A percentile compares a stretch with the other conserved stretches of the same genome.
phyloP scores from a whole-genome alignment of 2,888 invertebrate species.

The Carcina quercana region DNA sequence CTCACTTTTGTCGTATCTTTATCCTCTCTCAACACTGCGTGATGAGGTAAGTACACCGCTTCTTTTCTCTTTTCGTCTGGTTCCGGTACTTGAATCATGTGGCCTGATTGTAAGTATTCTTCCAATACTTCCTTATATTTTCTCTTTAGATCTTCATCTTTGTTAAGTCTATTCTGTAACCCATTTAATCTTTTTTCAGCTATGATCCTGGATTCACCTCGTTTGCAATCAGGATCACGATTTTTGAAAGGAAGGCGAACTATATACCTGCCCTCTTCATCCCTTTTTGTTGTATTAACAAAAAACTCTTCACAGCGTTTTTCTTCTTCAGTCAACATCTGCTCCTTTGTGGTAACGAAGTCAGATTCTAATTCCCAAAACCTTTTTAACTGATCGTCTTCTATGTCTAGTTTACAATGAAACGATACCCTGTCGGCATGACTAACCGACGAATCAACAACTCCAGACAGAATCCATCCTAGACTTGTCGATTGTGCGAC shows the following conservation, averaged over 20 bases:
- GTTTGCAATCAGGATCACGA: background rate
- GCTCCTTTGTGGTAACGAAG: conserved; percentile 1
- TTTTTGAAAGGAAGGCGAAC: conserved; percentile 17
- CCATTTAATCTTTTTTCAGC: conserved; percentile 3
- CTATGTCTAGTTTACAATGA: too few relatives aligned
- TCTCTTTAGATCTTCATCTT: conserved; percentile 5
- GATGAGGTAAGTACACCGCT: conserved; percentile 18
- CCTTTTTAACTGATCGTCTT: conserved; percentile 5
- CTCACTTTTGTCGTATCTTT: conserved; percentile 15
- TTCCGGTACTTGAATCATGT: conserved; percentile 8
- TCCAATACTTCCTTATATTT: conserved; percentile 9
- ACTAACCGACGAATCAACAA: background rate
- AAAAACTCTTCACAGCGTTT: conserved; percentile 14
- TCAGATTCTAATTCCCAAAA: conserved; percentile 23
- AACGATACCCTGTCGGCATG: too few relatives aligned
- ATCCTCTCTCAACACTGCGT: conserved; percentile 16
- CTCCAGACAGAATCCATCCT: conserved; percentile 19
- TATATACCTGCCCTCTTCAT: conserved; percentile 14
- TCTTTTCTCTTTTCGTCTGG: background rate
- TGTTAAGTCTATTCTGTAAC: conserved; percentile 3
- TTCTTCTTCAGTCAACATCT: conserved; percentile 15
- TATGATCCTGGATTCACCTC: conserved; percentile 3
- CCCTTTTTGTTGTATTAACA: conserved; percentile 10
- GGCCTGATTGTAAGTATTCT: conserved; percentile 13
- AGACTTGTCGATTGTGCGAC: conserved; percentile 16